Evolutionary conservation across 1,140 invertebrate species (phyloP).

Genomic region (Drosophila neocordata): DNA sequence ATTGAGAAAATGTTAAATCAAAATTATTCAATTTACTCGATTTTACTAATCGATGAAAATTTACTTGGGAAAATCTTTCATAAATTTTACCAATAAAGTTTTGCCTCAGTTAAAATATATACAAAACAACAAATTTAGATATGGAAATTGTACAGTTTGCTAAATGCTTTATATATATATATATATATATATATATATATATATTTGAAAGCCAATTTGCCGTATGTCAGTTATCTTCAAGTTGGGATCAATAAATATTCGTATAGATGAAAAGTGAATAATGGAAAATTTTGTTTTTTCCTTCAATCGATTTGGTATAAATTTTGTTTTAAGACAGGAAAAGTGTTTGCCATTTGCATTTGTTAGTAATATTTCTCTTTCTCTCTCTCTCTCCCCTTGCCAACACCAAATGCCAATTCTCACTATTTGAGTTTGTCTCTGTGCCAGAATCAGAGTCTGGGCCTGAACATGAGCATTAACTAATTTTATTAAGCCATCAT

Average conservation of each 20-base stretch:
- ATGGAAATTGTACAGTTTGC: background rate
- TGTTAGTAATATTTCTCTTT: conserved; percentile 16
- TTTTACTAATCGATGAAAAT: no score
- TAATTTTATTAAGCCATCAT: conserved; percentile 68
- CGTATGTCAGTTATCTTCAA: background rate
- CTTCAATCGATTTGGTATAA: background rate
- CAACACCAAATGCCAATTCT: background rate
- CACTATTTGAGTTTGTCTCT: background rate
- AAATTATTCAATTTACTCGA: no score
- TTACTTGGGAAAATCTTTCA: no score
- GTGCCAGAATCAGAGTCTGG: background rate
- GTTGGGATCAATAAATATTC: background rate
- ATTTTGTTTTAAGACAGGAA: conserved; percentile 24
- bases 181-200: background rate
- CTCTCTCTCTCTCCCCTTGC: no score
- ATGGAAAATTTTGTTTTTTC: background rate
- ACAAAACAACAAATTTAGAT: background rate
- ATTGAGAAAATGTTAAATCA: background rate
- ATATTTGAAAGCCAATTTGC: background rate
- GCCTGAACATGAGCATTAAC: conserved; percentile 34
- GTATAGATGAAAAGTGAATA: background rate
- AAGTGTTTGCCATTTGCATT: conserved; percentile 47
- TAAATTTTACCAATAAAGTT: no score
- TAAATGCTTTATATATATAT: background rate
- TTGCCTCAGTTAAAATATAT: no score